These are phyloP conservation scores for Entomobrya proxima DNA, from an alignment of 2,888 invertebrate genomes.

Conservation along the genomic window DNA sequence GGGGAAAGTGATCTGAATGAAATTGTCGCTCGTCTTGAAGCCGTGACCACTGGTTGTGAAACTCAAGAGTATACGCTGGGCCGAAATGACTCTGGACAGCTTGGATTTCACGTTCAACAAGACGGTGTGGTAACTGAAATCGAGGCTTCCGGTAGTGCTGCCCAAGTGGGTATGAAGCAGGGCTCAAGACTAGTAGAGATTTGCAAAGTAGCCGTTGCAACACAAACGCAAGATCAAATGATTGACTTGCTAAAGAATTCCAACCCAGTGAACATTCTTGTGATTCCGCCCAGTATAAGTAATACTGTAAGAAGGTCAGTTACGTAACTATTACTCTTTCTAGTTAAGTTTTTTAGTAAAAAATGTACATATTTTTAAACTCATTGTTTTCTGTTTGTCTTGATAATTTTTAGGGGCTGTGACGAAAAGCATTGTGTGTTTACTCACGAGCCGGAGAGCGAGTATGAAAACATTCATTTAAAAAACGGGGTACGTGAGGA, in stretches of 20 bases:
- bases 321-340: neutral
- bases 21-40: conserved; percentile 87
- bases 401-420: conserved; percentile 71
- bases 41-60: conserved; percentile 86
- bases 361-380: too few species aligned
- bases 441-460: conserved; percentile 69
- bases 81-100: conserved; percentile 86
- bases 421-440: conserved; percentile 73
- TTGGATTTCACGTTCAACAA: conserved; percentile 89
- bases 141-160: conserved; percentile 85
- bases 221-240: conserved; percentile 93
- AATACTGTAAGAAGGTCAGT: conserved; percentile 82
- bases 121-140: conserved; percentile 96
- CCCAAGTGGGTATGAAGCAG: conserved; percentile 90
- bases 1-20: conserved; percentile 85
- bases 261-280: conserved; percentile 89
- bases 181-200: conserved; percentile 94
- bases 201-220: conserved; percentile 92
- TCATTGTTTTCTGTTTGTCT: neutral
- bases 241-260: conserved; percentile 94
- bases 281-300: conserved; percentile 86
- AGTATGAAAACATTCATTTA: conserved; percentile 75
- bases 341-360: neutral
- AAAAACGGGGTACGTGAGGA: conserved; percentile 74
- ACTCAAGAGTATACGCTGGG: conserved; percentile 88